Evolutionary conservation across 30 jellyfish, hydroid and myxozoan species (phyloP).

Genomic region (Hydra vulgaris): DNA sequence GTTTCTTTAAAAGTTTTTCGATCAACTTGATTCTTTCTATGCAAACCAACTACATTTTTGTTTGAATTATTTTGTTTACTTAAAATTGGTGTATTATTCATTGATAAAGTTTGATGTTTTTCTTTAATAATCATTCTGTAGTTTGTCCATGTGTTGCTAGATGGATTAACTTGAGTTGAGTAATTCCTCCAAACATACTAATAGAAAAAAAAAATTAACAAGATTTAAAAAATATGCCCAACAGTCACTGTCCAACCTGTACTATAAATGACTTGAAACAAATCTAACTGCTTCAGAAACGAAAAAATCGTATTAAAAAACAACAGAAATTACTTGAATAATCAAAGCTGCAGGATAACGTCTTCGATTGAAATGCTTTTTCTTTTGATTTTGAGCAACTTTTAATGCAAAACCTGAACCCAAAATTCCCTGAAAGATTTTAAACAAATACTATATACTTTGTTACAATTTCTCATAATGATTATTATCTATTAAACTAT

Average conservation of each 20-base stretch:
- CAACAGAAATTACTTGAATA: constrained; percentile 23
- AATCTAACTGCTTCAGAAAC: too few species aligned
- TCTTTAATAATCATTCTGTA: not conserved
- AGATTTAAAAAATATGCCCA: too few species aligned
- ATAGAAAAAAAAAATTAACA: not conserved
- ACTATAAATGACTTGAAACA: too few species aligned
- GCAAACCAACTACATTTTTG: not conserved
- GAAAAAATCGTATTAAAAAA: too few species aligned
- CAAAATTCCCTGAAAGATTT: constrained; percentile 32
- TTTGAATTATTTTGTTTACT: not conserved
- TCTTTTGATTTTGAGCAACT: constrained; percentile 42
- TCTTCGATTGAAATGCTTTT: constrained; percentile 41
- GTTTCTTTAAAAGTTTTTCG: not conserved
- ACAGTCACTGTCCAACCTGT: too few species aligned
- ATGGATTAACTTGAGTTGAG: not conserved
- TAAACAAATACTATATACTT: too few species aligned
- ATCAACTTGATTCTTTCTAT: not conserved
- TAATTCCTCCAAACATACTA: not conserved
- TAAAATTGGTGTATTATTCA: not conserved
- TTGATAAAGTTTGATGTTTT: not conserved
- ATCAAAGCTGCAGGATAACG: constrained; percentile 44
- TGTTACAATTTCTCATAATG: too few species aligned
- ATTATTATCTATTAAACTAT: too few species aligned
- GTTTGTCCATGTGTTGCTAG: not conserved
- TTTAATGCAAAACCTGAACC: constrained; percentile 51